Percentiles rank a stretch among this genome's conserved stretches.
Conservation (phyloP, 2,888 invertebrate species). For the Lasioglossum leucozonium region DNA sequence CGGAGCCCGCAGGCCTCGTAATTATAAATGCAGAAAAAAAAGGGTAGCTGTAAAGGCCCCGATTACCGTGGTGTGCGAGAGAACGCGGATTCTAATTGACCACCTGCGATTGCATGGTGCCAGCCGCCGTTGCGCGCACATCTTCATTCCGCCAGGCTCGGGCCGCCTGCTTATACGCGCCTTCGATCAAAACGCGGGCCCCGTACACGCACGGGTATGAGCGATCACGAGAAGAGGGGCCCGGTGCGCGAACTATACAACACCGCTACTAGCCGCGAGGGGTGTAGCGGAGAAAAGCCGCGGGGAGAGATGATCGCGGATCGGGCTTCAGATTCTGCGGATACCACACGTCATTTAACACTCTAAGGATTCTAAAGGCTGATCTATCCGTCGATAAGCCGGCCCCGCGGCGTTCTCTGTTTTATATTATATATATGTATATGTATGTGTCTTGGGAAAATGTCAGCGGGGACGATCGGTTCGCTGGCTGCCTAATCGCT, state of each 20-base stretch:
- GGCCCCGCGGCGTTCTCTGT: conserved; percentile 34
- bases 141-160: conserved; percentile 60
- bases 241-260: background rate
- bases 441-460: conserved; percentile 46
- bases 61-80: conserved; percentile 66
- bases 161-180: conserved; percentile 22
- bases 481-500: conserved; percentile 43
- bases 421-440: no score
- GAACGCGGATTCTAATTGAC: conserved; percentile 73
- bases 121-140: conserved; percentile 61
- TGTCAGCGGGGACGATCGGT: conserved; percentile 52
- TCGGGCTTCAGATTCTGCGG: conserved; percentile 57
- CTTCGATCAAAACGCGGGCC: conserved; percentile 56
- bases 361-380: conserved; percentile 58
- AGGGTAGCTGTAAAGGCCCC: conserved; percentile 67
- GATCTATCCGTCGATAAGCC: conserved; percentile 58
- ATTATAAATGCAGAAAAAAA: conserved; percentile 71
- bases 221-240: background rate
- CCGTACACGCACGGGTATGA: background rate
- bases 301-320: conserved; percentile 39
- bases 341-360: conserved; percentile 69
- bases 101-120: conserved; percentile 70
- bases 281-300: conserved; percentile 20
- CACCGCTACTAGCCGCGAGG: background rate
- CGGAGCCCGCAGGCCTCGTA: conserved; percentile 64